These are phyloP conservation scores for Drosophila nebulosa DNA, from an alignment of 1,140 invertebrate genomes.

Conservation along the genomic window DNA sequence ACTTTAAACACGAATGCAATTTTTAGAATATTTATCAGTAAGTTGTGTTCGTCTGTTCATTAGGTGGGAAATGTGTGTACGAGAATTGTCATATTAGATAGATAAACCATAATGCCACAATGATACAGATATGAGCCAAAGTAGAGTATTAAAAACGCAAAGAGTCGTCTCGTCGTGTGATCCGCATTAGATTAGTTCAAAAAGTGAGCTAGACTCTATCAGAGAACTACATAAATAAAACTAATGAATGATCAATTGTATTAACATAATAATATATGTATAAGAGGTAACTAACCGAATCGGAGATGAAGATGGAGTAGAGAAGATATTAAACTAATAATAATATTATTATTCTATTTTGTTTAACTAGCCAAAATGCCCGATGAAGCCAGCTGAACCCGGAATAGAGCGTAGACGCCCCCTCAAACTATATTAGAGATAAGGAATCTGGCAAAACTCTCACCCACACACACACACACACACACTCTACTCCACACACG, in stretches of 20 bases:
- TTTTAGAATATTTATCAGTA: not conserved
- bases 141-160: slow-evolving; percentile 20
- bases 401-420: slow-evolving; percentile 19
- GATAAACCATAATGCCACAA: not conserved
- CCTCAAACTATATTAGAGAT: slow-evolving; percentile 1
- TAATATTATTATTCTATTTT: too few relatives aligned
- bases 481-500: not conserved
- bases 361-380: slow-evolving; percentile 12
- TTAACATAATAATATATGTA: too few relatives aligned
- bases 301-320: too few relatives aligned
- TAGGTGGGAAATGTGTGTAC: not conserved
- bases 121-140: not conserved
- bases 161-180: too few relatives aligned
- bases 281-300: too few relatives aligned
- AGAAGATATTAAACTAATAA: too few relatives aligned
- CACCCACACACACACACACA: not conserved
- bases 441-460: not conserved
- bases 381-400: slow-evolving; percentile 23
- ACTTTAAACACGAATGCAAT: not conserved
- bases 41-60: not conserved
- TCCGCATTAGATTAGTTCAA: too few relatives aligned
- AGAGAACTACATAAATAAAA: too few relatives aligned
- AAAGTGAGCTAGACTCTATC: too few relatives aligned
- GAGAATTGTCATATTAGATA: not conserved
- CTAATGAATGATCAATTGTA: too few relatives aligned